phyloP scores from a whole-genome alignment of 1,140 invertebrate genomes.

The Scaptomyza graminum region DNA sequence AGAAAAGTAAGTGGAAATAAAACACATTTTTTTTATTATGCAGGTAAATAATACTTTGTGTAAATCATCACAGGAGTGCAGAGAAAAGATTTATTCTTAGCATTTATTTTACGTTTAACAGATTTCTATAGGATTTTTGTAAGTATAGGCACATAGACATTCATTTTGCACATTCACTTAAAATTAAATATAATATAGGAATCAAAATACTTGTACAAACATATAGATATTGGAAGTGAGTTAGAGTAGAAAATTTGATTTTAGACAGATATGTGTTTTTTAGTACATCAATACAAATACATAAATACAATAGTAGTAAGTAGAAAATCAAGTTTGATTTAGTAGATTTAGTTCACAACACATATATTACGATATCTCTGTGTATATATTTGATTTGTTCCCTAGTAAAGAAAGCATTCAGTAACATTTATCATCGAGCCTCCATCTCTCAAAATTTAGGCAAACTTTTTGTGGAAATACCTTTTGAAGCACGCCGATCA shows the following conservation, averaged over 20 bases:
- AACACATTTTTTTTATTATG: constrained; percentile 41
- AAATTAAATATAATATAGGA: constrained; percentile 27
- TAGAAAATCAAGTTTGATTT: constrained; percentile 31
- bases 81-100: constrained; percentile 70
- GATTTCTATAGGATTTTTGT: constrained; percentile 20
- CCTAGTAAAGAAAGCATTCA: constrained; percentile 51
- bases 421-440: constrained; percentile 30
- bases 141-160: constrained; percentile 38
- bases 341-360: constrained; percentile 36
- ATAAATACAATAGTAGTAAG: neutral
- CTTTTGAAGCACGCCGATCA: constrained; percentile 79
- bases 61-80: constrained; percentile 75
- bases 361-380: constrained; percentile 29
- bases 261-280: constrained; percentile 41
- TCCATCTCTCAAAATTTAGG: constrained; percentile 67
- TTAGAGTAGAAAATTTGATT: constrained; percentile 15
- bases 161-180: constrained; percentile 27
- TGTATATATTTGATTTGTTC: constrained; percentile 56
- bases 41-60: constrained; percentile 42
- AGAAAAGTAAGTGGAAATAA: constrained; percentile 30
- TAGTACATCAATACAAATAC: constrained; percentile 21
- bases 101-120: constrained; percentile 35
- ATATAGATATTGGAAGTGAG: constrained; percentile 22
- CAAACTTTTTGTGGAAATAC: constrained; percentile 82
- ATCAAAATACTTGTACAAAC: constrained; percentile 12